Evolutionary conservation across 2,888 invertebrate genomes (phyloP), one percentile per base, ranked within the genome.

Genomic region (Ypsolopha scabrella): DNA sequence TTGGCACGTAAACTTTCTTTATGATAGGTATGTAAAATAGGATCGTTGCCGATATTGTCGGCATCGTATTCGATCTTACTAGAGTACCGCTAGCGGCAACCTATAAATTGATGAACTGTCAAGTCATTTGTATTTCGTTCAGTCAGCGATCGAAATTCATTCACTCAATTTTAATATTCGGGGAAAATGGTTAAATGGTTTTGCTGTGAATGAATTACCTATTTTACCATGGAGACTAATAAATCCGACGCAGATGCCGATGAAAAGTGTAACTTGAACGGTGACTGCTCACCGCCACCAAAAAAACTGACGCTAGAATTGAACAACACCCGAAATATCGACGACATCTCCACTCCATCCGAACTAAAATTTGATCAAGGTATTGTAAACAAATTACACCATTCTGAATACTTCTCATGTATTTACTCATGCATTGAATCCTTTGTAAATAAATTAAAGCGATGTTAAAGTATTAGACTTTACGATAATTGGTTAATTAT

Each of bases 281-380:
- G 81, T 24, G 70, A 78, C 64, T 77, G 76, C 64, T 72, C 72
- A 51, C 71, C 74, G 46, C 61, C 63, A 24, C 60, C 61, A 11
- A 70, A 65, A 43, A 73, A 70, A 53, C 64, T 63, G 56, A 60
- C 67, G 10, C 65, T 70, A 53, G 75, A 80, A 57, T 61, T 79
- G 57, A 81, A 78, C 68, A 72, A 77, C 60, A 58, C 75, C 58
- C 72, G 76, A 75, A 86, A 86, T 77, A 87, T 87, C 68, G 87
- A 87, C 73, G 87, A 87, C 75, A 87, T 87, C 66, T 79, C 83
- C 72, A 81, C 86, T 70, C 89, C 89, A 67, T 86, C 88, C 41
- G 91, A 92, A 76, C 77, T 92, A 60, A 91, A 89, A 78, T 92
- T 92, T 71, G 92, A 92, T 73, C 88, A 89, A 86, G 89, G 92